Evolutionary conservation across 2,113 vertebrate species (phyloP).

Genomic region (Paralichthys olivaceus): DNA sequence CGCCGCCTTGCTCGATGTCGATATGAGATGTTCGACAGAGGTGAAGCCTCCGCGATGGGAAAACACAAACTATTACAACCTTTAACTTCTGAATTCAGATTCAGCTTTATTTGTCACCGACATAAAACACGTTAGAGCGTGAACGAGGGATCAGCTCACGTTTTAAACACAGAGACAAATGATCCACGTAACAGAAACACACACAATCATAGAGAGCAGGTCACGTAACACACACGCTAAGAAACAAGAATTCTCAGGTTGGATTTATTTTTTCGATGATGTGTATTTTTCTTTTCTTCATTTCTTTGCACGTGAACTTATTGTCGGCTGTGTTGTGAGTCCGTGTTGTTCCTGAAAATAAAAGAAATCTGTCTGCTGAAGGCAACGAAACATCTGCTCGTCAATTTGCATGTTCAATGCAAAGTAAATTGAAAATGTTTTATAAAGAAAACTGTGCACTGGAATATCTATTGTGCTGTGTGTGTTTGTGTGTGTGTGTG

Average conservation of each 20-base stretch:
- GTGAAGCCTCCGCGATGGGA: neutral
- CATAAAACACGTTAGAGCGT: too few species aligned
- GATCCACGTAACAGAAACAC: too few species aligned
- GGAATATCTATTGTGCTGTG: neutral
- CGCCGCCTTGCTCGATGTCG: neutral
- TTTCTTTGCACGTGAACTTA: slow-evolving; percentile 17
- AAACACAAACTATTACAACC: too few species aligned
- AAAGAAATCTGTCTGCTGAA: neutral
- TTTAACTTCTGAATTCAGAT: neutral
- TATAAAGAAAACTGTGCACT: neutral
- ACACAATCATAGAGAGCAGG: neutral
- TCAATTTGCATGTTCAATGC: slow-evolving; percentile 39
- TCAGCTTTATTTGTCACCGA: neutral
- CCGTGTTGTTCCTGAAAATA: slow-evolving; percentile 12
- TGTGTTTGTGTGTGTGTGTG: slow-evolving; percentile 8
- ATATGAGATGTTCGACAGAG: neutral
- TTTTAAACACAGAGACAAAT: neutral
- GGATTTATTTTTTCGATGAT: neutral
- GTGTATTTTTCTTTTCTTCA: neutral
- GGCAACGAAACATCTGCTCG: slow-evolving; percentile 14
- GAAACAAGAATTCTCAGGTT: neutral
- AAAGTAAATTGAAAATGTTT: slow-evolving; percentile 29
- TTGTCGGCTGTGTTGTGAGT: neutral
- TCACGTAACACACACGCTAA: neutral
- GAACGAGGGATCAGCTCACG: too few species aligned